Percentiles rank a stretch among this genome's conserved stretches.
Conservation (phyloP, 2,888 invertebrate genomes). For the Prosapia bicincta region DNA sequence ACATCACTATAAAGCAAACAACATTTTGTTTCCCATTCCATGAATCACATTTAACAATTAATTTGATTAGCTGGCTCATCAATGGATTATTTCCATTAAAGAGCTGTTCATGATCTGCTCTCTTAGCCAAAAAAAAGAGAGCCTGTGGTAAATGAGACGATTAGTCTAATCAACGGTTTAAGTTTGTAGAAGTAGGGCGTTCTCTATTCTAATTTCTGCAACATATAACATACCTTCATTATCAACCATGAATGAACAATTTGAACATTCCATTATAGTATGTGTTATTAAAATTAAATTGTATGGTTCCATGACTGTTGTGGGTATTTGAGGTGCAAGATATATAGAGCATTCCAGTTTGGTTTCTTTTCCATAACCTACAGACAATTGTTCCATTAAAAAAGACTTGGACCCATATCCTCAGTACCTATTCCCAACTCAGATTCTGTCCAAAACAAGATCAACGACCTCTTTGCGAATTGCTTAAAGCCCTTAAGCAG, state of each 20-base stretch:
- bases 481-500: conserved; percentile 65
- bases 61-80: conserved; percentile 55
- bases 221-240: conserved; percentile 68
- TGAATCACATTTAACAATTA: conserved; percentile 51
- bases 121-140: conserved; percentile 60
- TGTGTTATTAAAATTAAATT: conserved; percentile 61
- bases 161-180: conserved; percentile 85
- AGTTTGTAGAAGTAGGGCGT: conserved; percentile 59
- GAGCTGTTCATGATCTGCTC: conserved; percentile 54
- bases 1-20: conserved; percentile 57
- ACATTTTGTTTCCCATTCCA: conserved; percentile 50
- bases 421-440: conserved; percentile 46
- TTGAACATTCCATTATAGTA: conserved; percentile 59
- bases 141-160: conserved; percentile 73
- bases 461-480: conserved; percentile 60
- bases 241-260: conserved; percentile 60
- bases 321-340: conserved; percentile 71
- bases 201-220: conserved; percentile 92
- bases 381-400: conserved; percentile 61
- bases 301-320: conserved; percentile 50
- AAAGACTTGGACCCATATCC: conserved; percentile 63
- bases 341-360: conserved; percentile 70
- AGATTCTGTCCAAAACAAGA: conserved; percentile 56
- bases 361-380: conserved; percentile 64
- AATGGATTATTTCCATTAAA: conserved; percentile 60